Conservation (phyloP, 1,140 invertebrate genomes). For the Bursaphelenchus mucronatus region DNA sequence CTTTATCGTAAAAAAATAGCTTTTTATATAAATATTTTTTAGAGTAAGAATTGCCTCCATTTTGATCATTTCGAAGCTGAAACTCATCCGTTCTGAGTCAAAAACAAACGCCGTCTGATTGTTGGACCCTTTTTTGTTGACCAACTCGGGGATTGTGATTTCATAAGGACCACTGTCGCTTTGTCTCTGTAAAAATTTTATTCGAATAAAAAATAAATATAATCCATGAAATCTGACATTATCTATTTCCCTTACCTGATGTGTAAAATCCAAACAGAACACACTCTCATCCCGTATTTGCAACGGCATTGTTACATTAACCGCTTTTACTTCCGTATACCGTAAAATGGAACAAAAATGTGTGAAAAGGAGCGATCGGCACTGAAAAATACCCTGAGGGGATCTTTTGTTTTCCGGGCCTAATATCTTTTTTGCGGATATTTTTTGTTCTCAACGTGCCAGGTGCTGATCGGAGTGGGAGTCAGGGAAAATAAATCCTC, state of each 20-base stretch:
- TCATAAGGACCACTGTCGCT: conserved; percentile 9
- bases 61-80: conserved; percentile 44
- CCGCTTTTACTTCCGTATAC: not conserved
- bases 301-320: conserved; percentile 18
- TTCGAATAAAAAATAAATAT: not conserved
- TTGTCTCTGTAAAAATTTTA: not conserved
- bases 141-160: conserved; percentile 39
- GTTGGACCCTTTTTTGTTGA: conserved; percentile 36
- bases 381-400: too few species aligned
- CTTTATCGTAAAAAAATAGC: not conserved
- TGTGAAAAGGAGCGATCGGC: not conserved
- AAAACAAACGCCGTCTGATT: conserved; percentile 53
- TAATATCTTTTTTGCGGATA: too few species aligned
- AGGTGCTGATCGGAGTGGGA: too few species aligned
- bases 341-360: not conserved
- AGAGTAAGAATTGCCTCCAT: conserved; percentile 34
- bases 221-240: conserved; percentile 44
- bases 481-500: too few species aligned
- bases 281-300: conserved; percentile 20
- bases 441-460: too few species aligned
- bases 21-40: conserved; percentile 8
- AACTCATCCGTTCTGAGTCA: conserved; percentile 49
- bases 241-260: conserved; percentile 21
- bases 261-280: conserved; percentile 30
- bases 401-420: too few species aligned